Evolutionary conservation across 2,797 vertebrate species (phyloP), one percentile per base, ranked within the genome.

Genomic region (Emys orbicularis): DNA sequence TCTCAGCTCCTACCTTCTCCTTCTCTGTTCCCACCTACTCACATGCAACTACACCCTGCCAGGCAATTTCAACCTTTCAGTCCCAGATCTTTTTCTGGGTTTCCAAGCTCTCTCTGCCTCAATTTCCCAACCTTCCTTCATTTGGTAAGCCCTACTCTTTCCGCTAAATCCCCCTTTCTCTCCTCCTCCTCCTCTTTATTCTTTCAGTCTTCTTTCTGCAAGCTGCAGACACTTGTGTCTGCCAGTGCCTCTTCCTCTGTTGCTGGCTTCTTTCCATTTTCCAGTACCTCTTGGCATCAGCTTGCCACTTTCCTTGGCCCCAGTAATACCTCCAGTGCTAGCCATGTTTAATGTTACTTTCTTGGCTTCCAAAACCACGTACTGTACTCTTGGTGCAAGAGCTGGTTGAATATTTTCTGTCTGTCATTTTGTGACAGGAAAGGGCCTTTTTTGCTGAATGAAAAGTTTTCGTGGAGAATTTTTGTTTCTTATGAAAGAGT

Each of bases 371-470:
- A 88, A 44, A 44, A 79, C 81, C n/a, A 15, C 15, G 8, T 79
- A 10, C 74, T 90, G 8, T 79, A 10, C 59, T 90, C 12, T 54
- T 54, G 0, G 5, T 79, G 44, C 68, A 50, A 0, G 25, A 31
- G 54, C 27, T 82, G 37, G 1, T 31, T 13, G 5, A 37, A 12
- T 81, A 47, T 87, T 47, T 92, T 91, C 34, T 81, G 0, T 1
- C 87, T 83, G 68, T 10, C 21, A n/a, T 68, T 88, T 57, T 89
- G 84, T 80, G 82, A 88, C 61, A n/a, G 18, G 83, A 83, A 87
- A 81, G 92, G 3, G 21, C 18, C 34, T 65, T n/a, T 61, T 65
- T 65, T n/a, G 59, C 31, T 65, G 59, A 72, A 72, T 37, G 65
- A 25, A 44, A 41, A 41, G 9, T 76, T 76, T 76, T 13, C 2